Conservation (phyloP, 2,797 vertebrate genomes). For the Sphenopsis melanotis region DNA sequence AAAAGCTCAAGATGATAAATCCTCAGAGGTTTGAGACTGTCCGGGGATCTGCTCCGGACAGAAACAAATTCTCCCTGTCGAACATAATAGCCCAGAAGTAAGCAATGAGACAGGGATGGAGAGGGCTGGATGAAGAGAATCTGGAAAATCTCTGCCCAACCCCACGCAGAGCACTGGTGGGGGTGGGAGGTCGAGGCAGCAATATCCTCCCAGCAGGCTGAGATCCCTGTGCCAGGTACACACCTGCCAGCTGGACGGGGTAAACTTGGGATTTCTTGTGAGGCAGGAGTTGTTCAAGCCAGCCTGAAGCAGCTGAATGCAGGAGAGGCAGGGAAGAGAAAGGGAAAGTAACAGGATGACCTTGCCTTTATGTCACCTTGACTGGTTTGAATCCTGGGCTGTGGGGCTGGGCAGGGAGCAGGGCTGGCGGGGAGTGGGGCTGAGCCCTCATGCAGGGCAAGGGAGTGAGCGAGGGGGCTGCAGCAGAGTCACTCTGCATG, state of each 20-base stretch:
- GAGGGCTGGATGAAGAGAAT: background rate
- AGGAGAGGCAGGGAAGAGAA: background rate
- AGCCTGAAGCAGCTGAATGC: background rate
- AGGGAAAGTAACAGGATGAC: background rate
- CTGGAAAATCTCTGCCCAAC: slow-evolving; percentile 17
- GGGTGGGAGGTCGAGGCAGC: background rate
- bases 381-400: background rate
- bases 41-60: background rate
- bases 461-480: background rate
- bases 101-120: background rate
- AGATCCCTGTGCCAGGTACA: background rate
- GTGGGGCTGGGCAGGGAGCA: background rate
- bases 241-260: background rate
- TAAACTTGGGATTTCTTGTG: background rate
- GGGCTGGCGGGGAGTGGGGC: background rate
- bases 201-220: accelerated
- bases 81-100: slow-evolving; percentile 38
- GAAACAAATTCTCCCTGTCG: slow-evolving; percentile 46
- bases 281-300: accelerated
- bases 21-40: slow-evolving; percentile 1
- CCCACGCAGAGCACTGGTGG: background rate
- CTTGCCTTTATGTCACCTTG: background rate
- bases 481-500: accelerated
- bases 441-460: background rate
- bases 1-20: slow-evolving; percentile 58